These are phyloP conservation scores for Taeniopygia guttata DNA, from an alignment of 2,797 vertebrate genomes.

Conservation along the genomic window DNA sequence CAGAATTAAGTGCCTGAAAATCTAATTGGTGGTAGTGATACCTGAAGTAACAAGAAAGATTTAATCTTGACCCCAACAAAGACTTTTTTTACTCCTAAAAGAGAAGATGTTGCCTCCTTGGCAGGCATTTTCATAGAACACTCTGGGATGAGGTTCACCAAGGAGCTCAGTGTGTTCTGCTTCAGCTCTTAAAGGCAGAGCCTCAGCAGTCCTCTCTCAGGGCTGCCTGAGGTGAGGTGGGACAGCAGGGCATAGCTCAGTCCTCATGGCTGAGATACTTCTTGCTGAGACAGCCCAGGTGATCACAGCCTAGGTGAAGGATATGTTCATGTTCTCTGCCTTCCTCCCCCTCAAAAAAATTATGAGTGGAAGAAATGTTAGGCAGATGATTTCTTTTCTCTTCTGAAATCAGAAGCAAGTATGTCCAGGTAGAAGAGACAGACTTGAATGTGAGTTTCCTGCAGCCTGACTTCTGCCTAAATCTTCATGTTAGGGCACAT, in stretches of 20 bases:
- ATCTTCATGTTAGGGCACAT: background rate
- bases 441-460: background rate
- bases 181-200: background rate
- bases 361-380: background rate
- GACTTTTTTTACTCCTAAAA: background rate
- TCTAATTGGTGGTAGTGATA: background rate
- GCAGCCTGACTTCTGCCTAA: background rate
- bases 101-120: background rate
- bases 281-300: background rate
- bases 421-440: background rate
- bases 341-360: background rate
- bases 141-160: background rate
- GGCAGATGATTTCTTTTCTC: background rate
- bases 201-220: background rate
- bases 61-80: background rate
- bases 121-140: background rate
- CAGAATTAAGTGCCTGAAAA: constrained; percentile 30
- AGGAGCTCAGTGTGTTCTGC: background rate
- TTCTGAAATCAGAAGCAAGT: background rate
- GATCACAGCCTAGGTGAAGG: background rate
- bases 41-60: background rate
- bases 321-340: background rate
- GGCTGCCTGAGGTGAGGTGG: background rate
- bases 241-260: background rate
- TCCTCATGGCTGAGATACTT: background rate